Base-by-base conservation (phyloP, 2,888 invertebrate genomes). In the Scrobipalpa costella region DNA sequence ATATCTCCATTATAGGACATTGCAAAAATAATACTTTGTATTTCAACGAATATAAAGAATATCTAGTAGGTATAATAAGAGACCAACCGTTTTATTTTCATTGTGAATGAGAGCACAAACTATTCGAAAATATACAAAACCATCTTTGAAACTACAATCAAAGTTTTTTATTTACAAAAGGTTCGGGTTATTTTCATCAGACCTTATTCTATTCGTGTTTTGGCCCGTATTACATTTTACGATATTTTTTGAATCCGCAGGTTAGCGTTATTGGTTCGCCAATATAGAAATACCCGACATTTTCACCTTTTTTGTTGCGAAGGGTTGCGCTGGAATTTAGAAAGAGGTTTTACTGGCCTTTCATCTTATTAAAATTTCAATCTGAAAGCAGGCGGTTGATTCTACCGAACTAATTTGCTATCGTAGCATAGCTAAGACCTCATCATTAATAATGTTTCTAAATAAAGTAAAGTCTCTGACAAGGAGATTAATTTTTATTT, bases 221-320 rank as follows among this genome's bases (percentile, higher is more conserved):
- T 15, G n/a, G 55, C 34, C 15, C 55, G 21, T 27, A 21, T 52
- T 52, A 52, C 17, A 52, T 55, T 55, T 55, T 34, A 34, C 55
- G 55, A 55, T 55, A 34, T 33, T 13, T 40, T 40, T 40, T 13
- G 40, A 40, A 40, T 40, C 55, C n/a, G 8, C 27, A 34, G 34
- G 34, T 34, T 27, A 55, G 55, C 27, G 33, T 15, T 33, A 55
- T 34, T 55, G 55, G 55, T 15, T 55, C 6, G n/a, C 55, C 55
- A 34, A 55, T 55, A 55, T 55, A 33, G 15, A 27, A 55, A 55
- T 34, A 55, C 55, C 55, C 11, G 33, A n/a, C 34, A 55, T 55
- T 55, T 55, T 55, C 55, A 55, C 55, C 50, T 34, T 15, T 55
- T 55, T 15, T 55, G 33, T 55, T 15, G 55, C 55, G 27, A 27